Evolutionary conservation across 2,888 invertebrate species (phyloP), one percentile per base, ranked within the genome.

Genomic region (Nymphalis c-album): DNA sequence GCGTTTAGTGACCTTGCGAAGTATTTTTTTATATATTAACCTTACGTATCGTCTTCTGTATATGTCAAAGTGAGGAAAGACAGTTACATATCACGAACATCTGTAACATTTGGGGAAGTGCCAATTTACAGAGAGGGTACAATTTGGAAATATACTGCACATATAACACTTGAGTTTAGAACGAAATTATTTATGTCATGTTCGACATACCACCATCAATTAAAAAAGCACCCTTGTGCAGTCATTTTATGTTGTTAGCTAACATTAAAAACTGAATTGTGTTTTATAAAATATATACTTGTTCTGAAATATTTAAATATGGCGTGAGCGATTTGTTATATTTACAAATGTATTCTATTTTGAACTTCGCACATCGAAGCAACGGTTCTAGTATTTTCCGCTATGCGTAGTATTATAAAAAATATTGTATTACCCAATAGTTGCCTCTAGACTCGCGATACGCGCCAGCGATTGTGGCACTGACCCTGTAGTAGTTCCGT

Each of bases 401-500:
- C 62, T 72, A 69, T 74, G 68, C 64, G 59, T 64, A 47, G 60
- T 48, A 40, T 35, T 61, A 55, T 63, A 60, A 63, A 67, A 65
- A 62, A 48, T 63, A 35, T 68, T 65, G 46, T 65, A 60, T 58
- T 60, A 47, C 58, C 64, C 53, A 63, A 55, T 62, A 60, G 60
- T 57, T 73, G 72, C 60, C 64, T 68, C 68, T 69, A 64, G 64
- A 59, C 55, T 58, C 68, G 72, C 75, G 82, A 76, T 80, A 88
- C 82, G 85, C 86, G 81, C 84, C 77, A 80, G 76, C 81, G 84
- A 74, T 76, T 82, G 79, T 81, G 85, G 82, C 87, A 87, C 84
- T 87, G 88, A 88, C 87, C 88, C 86, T 86, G 83, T 70, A 66
- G 63, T 73, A 75, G 88, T 88, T 88, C 84, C 88, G 77, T 79